A percentile compares a stretch with the other conserved stretches of the same genome.
phyloP scores from a whole-genome alignment of 1,140 invertebrate genomes.

The Euschistus heros region DNA sequence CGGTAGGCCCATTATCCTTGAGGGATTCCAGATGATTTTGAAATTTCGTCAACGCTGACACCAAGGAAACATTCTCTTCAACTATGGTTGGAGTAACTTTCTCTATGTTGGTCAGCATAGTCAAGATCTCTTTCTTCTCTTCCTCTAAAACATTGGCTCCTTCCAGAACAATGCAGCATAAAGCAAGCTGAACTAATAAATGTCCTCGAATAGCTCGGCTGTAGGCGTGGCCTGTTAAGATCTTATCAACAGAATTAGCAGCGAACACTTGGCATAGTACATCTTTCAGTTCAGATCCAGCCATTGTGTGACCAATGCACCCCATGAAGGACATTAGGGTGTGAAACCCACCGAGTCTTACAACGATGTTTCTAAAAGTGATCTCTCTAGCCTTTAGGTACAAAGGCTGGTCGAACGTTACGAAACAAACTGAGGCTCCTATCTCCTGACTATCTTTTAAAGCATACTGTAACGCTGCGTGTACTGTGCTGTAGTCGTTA shows the following conservation, averaged over 20 bases:
- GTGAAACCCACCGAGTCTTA: too few species aligned
- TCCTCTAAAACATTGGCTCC: background rate
- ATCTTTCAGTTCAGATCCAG: too few species aligned
- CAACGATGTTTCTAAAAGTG: too few species aligned
- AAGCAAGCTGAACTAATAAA: background rate
- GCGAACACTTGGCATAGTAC: too few species aligned
- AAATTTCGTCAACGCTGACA: background rate
- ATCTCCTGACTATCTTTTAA: too few species aligned
- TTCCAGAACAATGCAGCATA: background rate
- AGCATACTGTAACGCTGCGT: too few species aligned
- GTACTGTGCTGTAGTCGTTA: too few species aligned
- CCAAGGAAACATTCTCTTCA: background rate
- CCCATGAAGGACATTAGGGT: too few species aligned
- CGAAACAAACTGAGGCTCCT: too few species aligned
- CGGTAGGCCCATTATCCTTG: constrained; percentile 32
- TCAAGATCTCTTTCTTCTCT: background rate
- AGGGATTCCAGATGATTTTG: background rate
- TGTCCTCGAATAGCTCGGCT: background rate
- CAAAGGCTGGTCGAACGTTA: too few species aligned
- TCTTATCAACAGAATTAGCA: background rate
- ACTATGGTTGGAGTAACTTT: background rate
- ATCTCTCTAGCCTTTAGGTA: too few species aligned
- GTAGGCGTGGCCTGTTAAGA: background rate
- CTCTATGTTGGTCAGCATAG: background rate
- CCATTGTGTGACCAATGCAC: too few species aligned